These are phyloP conservation scores for Parauchenoglanis punctatus DNA, from an alignment of 2,797 vertebrate genomes.

Conservation along the genomic window DNA sequence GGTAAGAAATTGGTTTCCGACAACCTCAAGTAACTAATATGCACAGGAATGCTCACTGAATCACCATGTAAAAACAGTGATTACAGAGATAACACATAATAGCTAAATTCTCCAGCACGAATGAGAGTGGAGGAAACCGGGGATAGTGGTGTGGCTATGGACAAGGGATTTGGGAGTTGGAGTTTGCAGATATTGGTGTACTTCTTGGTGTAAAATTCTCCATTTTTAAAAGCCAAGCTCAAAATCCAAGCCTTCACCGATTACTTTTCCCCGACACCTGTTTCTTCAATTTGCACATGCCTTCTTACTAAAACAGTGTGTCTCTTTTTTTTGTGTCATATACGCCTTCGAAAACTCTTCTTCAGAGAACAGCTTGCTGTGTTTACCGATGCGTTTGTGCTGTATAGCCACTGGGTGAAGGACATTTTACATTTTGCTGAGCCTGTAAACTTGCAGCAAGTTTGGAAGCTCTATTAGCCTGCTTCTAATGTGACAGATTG, in stretches of 20 bases:
- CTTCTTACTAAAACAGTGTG: background rate
- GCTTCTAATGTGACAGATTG: slow-evolving; percentile 17
- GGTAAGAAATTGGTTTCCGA: background rate
- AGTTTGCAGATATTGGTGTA: background rate
- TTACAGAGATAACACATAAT: background rate
- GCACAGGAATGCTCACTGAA: background rate
- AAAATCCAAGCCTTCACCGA: background rate
- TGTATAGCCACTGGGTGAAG: background rate
- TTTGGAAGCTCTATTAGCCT: background rate
- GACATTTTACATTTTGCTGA: background rate
- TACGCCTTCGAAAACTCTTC: background rate
- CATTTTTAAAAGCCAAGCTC: background rate
- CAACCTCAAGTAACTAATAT: background rate
- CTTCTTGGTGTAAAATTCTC: background rate
- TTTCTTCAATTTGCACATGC: background rate
- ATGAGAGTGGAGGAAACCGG: background rate
- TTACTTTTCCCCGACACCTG: background rate
- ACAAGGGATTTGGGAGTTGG: background rate
- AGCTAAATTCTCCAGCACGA: background rate
- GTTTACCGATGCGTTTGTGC: slow-evolving; percentile 9
- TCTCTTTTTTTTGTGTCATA: background rate
- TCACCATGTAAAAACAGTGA: background rate
- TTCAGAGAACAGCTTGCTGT: slow-evolving; percentile 1
- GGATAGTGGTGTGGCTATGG: no score
- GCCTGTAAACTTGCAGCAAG: slow-evolving; percentile 3